Conservation (phyloP, 2,888 invertebrate species). For the Mythimna vitellina region DNA sequence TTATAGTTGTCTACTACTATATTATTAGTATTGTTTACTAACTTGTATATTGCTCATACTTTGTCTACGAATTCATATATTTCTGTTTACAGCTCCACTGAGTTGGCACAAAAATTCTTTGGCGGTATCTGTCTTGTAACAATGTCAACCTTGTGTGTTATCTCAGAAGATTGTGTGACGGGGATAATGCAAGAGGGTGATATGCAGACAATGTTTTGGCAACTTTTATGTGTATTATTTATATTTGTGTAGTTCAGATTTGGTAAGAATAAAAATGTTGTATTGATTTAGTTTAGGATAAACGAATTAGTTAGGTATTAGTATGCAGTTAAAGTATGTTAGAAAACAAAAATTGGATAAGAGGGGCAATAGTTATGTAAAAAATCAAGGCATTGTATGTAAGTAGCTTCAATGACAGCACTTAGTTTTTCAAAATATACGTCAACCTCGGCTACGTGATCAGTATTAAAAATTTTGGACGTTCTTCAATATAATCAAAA, state of each 20-base stretch:
- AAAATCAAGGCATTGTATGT: no score
- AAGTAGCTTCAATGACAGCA: no score
- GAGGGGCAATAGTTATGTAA: no score
- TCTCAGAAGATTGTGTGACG: conserved; percentile 54
- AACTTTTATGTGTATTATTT: conserved; percentile 27
- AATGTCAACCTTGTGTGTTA: conserved; percentile 66
- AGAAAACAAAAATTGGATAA: no score
- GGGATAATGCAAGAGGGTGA: conserved; percentile 8
- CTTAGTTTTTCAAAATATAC: no score
- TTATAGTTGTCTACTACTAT: not conserved
- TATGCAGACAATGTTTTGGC: conserved; percentile 44
- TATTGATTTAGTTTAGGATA: no score
- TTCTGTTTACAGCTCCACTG: conserved; percentile 56
- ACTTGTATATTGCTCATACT: not conserved
- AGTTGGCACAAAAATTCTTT: conserved; percentile 63
- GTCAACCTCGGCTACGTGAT: no score
- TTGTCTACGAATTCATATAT: conserved; percentile 4
- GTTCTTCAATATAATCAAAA: no score
- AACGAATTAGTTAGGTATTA: no score
- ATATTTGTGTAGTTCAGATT: conserved; percentile 1
- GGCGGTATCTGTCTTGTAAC: conserved; percentile 56
- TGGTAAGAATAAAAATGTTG: not conserved
- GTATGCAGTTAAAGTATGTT: no score
- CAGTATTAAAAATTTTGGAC: no score
- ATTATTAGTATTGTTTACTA: not conserved